Evolutionary conservation across 2,797 vertebrate genomes (phyloP).

Genomic region (Mus minutoides): DNA sequence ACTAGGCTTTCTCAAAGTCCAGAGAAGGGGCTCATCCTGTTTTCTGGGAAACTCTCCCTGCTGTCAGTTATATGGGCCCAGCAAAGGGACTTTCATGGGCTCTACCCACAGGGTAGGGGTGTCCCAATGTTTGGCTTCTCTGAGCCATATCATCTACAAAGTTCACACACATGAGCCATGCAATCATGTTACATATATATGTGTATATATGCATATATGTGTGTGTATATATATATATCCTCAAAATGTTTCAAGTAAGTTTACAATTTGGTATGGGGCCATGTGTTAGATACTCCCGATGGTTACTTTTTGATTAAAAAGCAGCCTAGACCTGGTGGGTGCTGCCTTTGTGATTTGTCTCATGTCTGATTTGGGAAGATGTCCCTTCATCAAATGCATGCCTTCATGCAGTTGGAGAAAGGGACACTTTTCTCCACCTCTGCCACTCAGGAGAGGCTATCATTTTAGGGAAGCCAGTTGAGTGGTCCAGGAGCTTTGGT

Average conservation of each 20-base stretch:
- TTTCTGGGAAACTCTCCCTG: neutral
- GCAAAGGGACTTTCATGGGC: neutral
- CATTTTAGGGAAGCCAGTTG: neutral
- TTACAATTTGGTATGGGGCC: neutral
- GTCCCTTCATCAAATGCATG: neutral
- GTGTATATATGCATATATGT: neutral
- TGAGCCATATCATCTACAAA: neutral
- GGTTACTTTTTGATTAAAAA: neutral
- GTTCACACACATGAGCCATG: neutral
- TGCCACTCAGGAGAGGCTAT: neutral
- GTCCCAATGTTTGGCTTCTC: neutral
- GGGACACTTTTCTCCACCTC: neutral
- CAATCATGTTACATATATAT: neutral
- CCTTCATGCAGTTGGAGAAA: neutral
- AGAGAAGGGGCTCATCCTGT: neutral
- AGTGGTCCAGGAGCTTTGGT: neutral
- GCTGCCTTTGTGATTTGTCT: conserved; percentile 12
- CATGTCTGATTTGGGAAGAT: neutral
- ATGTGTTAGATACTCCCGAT: neutral
- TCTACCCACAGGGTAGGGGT: neutral
- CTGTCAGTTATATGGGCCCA: neutral
- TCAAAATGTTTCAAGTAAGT: neutral
- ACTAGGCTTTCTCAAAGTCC: neutral
- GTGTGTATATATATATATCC: neutral
- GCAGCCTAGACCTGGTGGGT: neutral